Conservation (phyloP, 2,797 vertebrate species). For the Tarsius wallacei region DNA sequence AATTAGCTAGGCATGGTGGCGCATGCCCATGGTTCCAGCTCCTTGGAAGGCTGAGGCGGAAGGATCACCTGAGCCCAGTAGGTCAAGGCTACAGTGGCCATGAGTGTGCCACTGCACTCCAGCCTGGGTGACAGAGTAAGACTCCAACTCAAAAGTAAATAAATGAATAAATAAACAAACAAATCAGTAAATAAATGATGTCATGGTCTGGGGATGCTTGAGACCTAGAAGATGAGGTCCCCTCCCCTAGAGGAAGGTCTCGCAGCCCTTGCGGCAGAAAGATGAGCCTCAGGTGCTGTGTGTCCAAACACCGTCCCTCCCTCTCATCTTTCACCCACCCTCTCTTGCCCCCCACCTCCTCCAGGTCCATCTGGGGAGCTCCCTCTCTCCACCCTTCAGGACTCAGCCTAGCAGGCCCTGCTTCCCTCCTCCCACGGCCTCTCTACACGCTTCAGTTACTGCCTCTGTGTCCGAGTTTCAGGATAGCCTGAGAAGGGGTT, state of each 20-base stretch:
- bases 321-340: background rate
- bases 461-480: background rate
- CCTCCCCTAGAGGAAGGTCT: background rate
- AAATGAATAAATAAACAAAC: too few species aligned
- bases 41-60: too few species aligned
- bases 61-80: too few species aligned
- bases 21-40: too few species aligned
- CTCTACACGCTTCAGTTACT: accelerated
- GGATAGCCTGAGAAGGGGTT: accelerated
- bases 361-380: too few species aligned
- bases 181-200: background rate
- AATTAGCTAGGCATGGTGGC: too few species aligned
- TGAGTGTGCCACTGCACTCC: too few species aligned
- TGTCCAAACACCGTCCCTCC: background rate
- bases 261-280: background rate
- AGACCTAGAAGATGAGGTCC: background rate
- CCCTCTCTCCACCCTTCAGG: background rate
- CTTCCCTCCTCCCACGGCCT: accelerated
- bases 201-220: background rate
- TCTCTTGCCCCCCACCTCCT: background rate
- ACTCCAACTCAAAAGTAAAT: too few species aligned
- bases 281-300: background rate
- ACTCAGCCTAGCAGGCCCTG: accelerated
- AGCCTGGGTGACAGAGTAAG: too few species aligned
- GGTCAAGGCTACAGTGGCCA: too few species aligned